Evolutionary conservation across 2,797 vertebrate species (phyloP).

Genomic region (Characodon lateralis): DNA sequence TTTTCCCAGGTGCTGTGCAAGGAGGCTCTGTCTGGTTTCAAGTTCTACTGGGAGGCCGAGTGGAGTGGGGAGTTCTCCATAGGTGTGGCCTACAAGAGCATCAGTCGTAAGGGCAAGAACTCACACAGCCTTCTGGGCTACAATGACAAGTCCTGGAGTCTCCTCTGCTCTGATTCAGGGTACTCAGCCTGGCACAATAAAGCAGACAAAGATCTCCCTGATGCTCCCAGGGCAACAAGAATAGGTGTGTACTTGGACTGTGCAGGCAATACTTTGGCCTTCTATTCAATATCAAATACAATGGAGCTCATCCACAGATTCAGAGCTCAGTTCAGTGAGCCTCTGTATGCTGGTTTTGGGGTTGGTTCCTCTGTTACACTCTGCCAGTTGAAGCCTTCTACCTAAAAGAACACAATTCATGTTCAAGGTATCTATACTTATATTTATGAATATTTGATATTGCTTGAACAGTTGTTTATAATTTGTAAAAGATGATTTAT

Average conservation of each 20-base stretch:
- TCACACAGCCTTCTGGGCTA: slow-evolving; percentile 83
- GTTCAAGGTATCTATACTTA: neutral
- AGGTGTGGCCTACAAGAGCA: slow-evolving; percentile 80
- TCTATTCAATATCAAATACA: slow-evolving; percentile 75
- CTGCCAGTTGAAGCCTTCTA: slow-evolving; percentile 68
- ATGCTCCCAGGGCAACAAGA: slow-evolving; percentile 55
- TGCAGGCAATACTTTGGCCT: slow-evolving; percentile 70
- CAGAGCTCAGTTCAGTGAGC: slow-evolving; percentile 79
- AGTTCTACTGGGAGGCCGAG: slow-evolving; percentile 84
- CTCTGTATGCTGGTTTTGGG: slow-evolving; percentile 82
- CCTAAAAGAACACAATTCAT: neutral
- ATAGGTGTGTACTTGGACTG: slow-evolving; percentile 82
- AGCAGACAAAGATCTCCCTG: slow-evolving; percentile 71
- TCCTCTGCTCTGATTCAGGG: slow-evolving; percentile 82
- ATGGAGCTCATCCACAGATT: slow-evolving; percentile 82
- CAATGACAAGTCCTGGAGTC: slow-evolving; percentile 84
- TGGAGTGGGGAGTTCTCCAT: slow-evolving; percentile 84
- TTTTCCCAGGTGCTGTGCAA: slow-evolving; percentile 83
- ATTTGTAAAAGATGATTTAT: neutral
- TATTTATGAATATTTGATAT: too few relatives aligned
- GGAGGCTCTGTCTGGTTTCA: slow-evolving; percentile 76
- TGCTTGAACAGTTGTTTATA: neutral
- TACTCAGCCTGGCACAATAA: slow-evolving; percentile 86
- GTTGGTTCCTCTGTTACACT: slow-evolving; percentile 81
- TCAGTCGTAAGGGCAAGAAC: slow-evolving; percentile 84